Evolutionary conservation across 1,140 invertebrate species (phyloP).

Genomic region (Forficula auricularia): DNA sequence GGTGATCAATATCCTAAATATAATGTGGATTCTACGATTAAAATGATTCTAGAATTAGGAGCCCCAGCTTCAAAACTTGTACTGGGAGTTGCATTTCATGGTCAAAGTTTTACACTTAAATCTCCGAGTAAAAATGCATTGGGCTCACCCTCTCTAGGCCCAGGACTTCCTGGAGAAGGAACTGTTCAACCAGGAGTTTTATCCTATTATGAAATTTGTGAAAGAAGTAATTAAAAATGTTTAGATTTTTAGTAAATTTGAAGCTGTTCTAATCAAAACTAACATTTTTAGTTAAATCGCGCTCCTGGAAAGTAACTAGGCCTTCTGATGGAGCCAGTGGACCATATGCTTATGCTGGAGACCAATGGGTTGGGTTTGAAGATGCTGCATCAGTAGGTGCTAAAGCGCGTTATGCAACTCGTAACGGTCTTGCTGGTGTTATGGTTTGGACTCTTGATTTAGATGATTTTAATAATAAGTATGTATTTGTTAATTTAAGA

Average conservation of each 20-base stretch:
- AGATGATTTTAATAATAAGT: slow-evolving; percentile 62
- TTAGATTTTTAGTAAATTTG: too few species aligned
- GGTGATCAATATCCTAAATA: slow-evolving; percentile 53
- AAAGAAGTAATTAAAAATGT: slow-evolving; percentile 34
- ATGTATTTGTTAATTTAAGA: too few species aligned
- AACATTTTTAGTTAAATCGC: slow-evolving; percentile 2
- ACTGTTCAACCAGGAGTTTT: slow-evolving; percentile 80
- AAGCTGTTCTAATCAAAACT: too few species aligned
- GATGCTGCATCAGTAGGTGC: slow-evolving; percentile 51
- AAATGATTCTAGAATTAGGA: slow-evolving; percentile 50
- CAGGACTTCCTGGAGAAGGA: slow-evolving; percentile 60
- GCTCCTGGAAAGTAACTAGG: slow-evolving; percentile 33
- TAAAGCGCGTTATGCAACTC: slow-evolving; percentile 35
- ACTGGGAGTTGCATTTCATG: slow-evolving; percentile 75
- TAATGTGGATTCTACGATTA: slow-evolving; percentile 61
- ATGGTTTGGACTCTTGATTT: slow-evolving; percentile 79
- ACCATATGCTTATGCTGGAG: slow-evolving; percentile 56
- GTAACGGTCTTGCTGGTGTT: slow-evolving; percentile 48
- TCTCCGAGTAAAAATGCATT: slow-evolving; percentile 28
- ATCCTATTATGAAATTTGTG: slow-evolving; percentile 75
- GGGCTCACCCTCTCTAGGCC: slow-evolving; percentile 37
- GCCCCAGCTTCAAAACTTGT: slow-evolving; percentile 63
- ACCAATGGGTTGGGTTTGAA: slow-evolving; percentile 87
- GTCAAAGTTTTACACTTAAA: slow-evolving; percentile 61
- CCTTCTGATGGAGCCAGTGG: slow-evolving; percentile 33